Conservation (phyloP, 2,888 invertebrate genomes). For the Lasius platythorax region DNA sequence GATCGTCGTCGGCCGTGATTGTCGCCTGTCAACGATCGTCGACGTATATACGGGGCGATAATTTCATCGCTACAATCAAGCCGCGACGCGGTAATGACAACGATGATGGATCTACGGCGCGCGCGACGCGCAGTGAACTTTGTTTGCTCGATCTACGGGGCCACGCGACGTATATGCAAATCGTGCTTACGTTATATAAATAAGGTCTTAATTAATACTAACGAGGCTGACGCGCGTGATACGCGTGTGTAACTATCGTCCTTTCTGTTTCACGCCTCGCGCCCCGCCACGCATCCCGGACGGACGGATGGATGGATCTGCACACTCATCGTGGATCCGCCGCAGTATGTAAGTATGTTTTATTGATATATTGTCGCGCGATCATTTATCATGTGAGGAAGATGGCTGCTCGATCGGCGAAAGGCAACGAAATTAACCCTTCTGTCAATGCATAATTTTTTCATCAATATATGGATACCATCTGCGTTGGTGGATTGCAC, state of each 20-base stretch:
- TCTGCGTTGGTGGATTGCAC: too few relatives aligned
- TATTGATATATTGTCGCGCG: conserved; percentile 25
- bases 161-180: conserved; percentile 51
- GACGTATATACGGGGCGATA: conserved; percentile 63
- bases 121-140: conserved; percentile 46
- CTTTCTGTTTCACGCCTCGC: conserved; percentile 79
- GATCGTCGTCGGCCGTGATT: conserved; percentile 69
- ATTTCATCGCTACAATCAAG: conserved; percentile 58
- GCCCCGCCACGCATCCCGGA: conserved; percentile 50
- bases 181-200: conserved; percentile 57
- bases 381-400: conserved; percentile 46
- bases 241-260: conserved; percentile 36
- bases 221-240: conserved; percentile 45
- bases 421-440: background rate
- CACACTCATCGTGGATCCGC: conserved; percentile 46
- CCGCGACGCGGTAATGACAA: conserved; percentile 66
- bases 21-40: conserved; percentile 72
- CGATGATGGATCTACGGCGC: conserved; percentile 64
- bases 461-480: too few relatives aligned
- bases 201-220: conserved; percentile 55
- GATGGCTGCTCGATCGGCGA: background rate
- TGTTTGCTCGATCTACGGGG: conserved; percentile 15
- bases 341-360: conserved; percentile 79
- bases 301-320: conserved; percentile 18
- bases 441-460: too few relatives aligned